These are phyloP conservation scores for Simalia tracyae DNA, from an alignment of 2,797 vertebrate species.

Conservation along the genomic window DNA sequence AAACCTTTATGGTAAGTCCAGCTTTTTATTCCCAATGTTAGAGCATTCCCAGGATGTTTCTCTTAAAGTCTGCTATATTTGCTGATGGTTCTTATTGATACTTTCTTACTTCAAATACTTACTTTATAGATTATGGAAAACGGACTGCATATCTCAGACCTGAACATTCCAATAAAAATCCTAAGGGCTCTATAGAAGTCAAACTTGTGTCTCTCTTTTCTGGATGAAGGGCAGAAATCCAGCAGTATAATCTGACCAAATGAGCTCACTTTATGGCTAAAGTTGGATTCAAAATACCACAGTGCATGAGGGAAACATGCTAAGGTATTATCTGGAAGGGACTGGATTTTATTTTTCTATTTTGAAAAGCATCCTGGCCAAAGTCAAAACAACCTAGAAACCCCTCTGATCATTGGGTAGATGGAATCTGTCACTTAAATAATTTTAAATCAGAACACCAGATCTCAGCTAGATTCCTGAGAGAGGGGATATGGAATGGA, in stretches of 20 bases:
- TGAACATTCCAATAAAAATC: neutral
- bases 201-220: neutral
- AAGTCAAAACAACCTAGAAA: neutral
- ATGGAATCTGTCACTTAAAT: neutral
- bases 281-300: neutral
- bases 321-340: neutral
- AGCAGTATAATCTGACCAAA: neutral
- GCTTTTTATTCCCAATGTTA: neutral
- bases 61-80: neutral
- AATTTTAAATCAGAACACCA: neutral
- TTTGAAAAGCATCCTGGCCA: neutral
- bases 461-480: neutral
- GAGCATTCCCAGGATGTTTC: neutral
- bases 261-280: neutral
- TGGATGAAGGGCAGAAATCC: neutral
- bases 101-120: neutral
- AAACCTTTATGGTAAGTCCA: neutral
- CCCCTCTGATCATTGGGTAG: neutral
- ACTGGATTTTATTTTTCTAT: neutral
- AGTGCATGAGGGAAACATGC: neutral
- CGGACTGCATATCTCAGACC: neutral
- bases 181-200: neutral
- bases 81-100: neutral
- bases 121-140: neutral
- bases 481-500: no score